Conservation (phyloP, 2,888 invertebrate genomes). For the Chaitophorus viminalis region DNA sequence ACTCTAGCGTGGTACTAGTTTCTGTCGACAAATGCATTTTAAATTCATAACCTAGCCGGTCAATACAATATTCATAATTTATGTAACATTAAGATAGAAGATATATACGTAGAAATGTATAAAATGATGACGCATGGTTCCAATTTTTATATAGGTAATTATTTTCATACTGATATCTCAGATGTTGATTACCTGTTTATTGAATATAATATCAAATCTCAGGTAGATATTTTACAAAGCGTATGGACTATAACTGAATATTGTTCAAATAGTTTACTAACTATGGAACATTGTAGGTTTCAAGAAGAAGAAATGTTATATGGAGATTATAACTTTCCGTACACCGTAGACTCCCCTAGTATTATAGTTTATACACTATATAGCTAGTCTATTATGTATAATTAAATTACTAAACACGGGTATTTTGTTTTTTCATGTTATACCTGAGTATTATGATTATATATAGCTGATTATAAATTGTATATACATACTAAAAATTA, state of each 20-base stretch:
- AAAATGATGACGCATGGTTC: no score
- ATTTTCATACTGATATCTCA: not conserved
- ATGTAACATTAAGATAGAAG: no score
- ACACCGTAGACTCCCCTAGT: not conserved
- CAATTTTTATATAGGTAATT: no score
- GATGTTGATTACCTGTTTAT: not conserved
- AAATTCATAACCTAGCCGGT: not conserved
- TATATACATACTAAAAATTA: not conserved
- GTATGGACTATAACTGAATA: not conserved
- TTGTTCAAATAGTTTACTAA: not conserved
- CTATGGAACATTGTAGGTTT: slow-evolving; percentile 4
- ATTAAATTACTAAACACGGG: not conserved
- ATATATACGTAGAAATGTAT: no score
- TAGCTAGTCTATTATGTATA: not conserved
- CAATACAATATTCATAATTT: not conserved
- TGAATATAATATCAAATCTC: not conserved
- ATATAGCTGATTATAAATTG: not conserved
- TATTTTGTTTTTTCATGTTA: not conserved
- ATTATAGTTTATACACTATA: not conserved
- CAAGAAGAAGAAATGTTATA: not conserved
- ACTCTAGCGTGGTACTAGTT: not conserved
- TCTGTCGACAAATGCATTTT: not conserved
- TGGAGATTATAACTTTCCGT: not conserved
- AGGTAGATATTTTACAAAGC: not conserved
- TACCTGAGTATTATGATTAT: not conserved